These are phyloP conservation scores for Microcebus jonahi DNA, from an alignment of 2,113 vertebrate genomes.

Conservation along the genomic window DNA sequence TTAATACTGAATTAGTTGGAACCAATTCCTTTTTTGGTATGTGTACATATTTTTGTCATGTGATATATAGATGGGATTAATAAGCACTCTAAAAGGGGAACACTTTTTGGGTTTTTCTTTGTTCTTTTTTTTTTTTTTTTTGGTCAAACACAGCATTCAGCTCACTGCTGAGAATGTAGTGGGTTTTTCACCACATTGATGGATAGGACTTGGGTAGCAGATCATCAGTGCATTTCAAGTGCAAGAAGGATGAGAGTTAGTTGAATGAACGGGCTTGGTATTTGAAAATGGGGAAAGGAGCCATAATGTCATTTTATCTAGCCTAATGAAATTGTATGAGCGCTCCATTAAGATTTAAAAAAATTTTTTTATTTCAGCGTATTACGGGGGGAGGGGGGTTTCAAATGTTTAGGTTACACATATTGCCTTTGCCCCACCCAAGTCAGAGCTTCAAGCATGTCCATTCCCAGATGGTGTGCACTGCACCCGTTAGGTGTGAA, in stretches of 20 bases:
- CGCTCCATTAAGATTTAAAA: background rate
- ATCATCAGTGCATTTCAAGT: background rate
- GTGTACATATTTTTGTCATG: background rate
- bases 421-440: too few species aligned
- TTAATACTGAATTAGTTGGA: slow-evolving; percentile 24
- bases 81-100: background rate
- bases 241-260: background rate
- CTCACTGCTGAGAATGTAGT: background rate
- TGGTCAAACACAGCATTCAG: background rate
- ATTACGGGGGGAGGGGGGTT: too few species aligned
- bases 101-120: background rate
- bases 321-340: background rate
- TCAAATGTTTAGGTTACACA: too few species aligned
- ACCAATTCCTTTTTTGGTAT: background rate
- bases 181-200: background rate
- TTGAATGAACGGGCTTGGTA: background rate
- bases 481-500: too few species aligned
- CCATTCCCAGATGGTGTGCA: too few species aligned
- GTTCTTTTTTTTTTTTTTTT: too few species aligned
- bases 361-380: too few species aligned
- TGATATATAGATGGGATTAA: background rate
- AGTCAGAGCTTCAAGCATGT: too few species aligned
- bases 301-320: background rate
- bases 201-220: too few species aligned
- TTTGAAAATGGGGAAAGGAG: background rate